These are phyloP conservation scores for Passer domesticus DNA, from an alignment of 2,113 vertebrate genomes.

Conservation along the genomic window DNA sequence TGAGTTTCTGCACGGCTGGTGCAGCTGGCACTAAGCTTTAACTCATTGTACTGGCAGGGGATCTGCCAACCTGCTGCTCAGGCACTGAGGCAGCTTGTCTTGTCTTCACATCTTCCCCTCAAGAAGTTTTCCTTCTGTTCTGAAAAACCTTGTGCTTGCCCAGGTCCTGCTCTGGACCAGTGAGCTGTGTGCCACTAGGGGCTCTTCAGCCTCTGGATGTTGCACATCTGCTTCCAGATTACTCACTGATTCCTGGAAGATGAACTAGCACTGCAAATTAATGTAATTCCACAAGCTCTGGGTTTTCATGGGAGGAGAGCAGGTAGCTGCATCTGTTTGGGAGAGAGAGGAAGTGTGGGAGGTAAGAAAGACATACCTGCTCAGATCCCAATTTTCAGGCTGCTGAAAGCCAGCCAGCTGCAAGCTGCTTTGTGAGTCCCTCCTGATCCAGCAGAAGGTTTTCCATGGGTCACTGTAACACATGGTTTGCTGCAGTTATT, in stretches of 20 bases:
- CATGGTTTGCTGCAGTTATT: neutral
- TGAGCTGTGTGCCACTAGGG: neutral
- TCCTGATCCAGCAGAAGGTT: neutral
- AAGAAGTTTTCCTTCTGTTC: neutral
- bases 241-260: neutral
- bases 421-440: neutral
- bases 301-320: neutral
- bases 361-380: neutral
- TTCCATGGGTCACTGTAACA: neutral
- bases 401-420: neutral
- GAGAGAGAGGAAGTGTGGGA: neutral
- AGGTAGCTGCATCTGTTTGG: neutral
- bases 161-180: neutral
- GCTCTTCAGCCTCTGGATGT: neutral
- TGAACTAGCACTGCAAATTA: neutral
- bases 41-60: neutral
- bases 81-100: neutral
- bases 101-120: neutral
- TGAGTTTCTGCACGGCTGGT: constrained; percentile 50
- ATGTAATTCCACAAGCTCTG: neutral
- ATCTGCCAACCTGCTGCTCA: neutral
- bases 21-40: constrained; percentile 10
- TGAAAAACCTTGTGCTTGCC: neutral
- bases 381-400: neutral
- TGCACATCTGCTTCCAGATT: neutral